Conservation (phyloP, 2,888 invertebrate genomes). For the Hymenopus coronatus region DNA sequence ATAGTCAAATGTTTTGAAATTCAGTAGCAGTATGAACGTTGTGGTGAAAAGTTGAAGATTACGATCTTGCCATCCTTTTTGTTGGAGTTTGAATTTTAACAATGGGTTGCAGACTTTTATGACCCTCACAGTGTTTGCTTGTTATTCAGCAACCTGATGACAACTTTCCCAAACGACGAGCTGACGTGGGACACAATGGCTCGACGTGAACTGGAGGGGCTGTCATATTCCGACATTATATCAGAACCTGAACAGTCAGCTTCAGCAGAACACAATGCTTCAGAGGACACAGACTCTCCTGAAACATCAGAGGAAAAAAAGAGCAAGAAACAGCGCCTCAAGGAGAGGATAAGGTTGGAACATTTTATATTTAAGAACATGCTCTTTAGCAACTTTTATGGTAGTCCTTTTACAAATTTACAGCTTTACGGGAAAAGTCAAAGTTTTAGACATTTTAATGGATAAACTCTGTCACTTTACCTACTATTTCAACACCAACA, state of each 20-base stretch:
- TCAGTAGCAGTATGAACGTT: too few species aligned
- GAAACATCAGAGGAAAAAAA: not conserved
- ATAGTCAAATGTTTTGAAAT: too few species aligned
- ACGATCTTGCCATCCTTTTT: too few species aligned
- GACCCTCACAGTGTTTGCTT: not conserved
- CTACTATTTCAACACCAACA: too few species aligned
- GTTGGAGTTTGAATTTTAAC: too few species aligned
- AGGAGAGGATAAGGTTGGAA: slow-evolving; percentile 36
- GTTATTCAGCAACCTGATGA: slow-evolving; percentile 49
- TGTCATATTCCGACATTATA: slow-evolving; percentile 29
- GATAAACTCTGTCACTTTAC: too few species aligned
- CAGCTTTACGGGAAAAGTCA: too few species aligned
- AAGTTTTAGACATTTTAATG: too few species aligned
- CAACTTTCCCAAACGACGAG: slow-evolving; percentile 53
- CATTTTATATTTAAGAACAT: not conserved
- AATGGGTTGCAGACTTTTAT: too few species aligned
- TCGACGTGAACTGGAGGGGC: slow-evolving; percentile 56
- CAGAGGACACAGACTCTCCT: not conserved
- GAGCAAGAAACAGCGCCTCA: slow-evolving; percentile 28
- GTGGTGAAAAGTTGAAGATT: too few species aligned
- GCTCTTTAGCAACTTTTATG: too few species aligned
- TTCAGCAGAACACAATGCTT: not conserved
- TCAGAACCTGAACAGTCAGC: not conserved
- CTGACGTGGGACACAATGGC: slow-evolving; percentile 61
- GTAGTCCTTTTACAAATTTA: too few species aligned